These are phyloP conservation scores for Trachelus stipa DNA, from an alignment of 2,888 invertebrate species.

Conservation along the genomic window DNA sequence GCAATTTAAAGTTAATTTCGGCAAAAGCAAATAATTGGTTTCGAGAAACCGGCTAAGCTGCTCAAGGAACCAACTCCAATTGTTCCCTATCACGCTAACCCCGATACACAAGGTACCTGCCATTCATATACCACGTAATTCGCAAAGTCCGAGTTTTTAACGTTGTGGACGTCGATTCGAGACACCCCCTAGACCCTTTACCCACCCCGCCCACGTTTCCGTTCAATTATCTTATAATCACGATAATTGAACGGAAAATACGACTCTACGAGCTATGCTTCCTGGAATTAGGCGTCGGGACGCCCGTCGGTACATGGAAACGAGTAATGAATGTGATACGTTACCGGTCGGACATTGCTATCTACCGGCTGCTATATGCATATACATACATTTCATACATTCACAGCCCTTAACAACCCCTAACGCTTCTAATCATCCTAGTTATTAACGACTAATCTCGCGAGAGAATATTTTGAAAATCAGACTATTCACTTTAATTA, in stretches of 20 bases:
- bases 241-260: conserved; percentile 35
- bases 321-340: no score
- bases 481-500: background rate
- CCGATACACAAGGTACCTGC: background rate
- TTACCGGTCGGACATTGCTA: no score
- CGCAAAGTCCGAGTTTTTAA: background rate
- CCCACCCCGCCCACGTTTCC: background rate
- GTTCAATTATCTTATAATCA: conserved; percentile 40
- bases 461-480: no score
- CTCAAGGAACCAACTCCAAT: conserved; percentile 48
- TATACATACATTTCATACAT: no score
- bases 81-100: conserved; percentile 55
- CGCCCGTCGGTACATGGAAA: background rate
- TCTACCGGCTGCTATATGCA: no score
- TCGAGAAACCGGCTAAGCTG: conserved; percentile 36
- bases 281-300: conserved; percentile 29
- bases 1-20: conserved; percentile 61
- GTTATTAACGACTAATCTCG: no score
- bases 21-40: conserved; percentile 60
- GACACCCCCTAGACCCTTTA: background rate
- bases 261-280: conserved; percentile 25
- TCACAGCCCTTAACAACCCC: no score
- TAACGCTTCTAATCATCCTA: no score
- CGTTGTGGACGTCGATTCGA: background rate
- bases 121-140: background rate